Conservation (phyloP, 1,140 invertebrate genomes). For the Oreohelix idahoensis region DNA sequence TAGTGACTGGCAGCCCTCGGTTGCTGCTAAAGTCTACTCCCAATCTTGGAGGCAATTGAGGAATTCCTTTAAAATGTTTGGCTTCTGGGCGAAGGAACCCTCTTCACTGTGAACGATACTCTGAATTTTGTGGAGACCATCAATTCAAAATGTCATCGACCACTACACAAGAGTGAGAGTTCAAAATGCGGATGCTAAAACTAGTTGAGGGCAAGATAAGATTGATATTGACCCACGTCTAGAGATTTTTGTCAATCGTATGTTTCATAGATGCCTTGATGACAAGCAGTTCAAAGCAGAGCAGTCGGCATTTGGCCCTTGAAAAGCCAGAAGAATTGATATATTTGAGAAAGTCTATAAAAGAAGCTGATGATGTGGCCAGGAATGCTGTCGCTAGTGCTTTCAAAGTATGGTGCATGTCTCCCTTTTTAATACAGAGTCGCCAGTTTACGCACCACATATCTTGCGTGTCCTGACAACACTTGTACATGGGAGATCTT, state of each 20-base stretch:
- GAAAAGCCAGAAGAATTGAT: slow-evolving; percentile 97
- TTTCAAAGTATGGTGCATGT: slow-evolving; percentile 96
- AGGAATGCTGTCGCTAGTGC: slow-evolving; percentile 94
- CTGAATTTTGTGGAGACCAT: slow-evolving; percentile 98
- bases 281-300: slow-evolving; percentile 95
- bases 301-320: slow-evolving; percentile 87
- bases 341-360: slow-evolving; percentile 91
- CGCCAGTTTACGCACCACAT: slow-evolving; percentile 90
- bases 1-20: slow-evolving; percentile 93
- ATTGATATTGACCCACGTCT: slow-evolving; percentile 86
- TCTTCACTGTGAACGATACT: slow-evolving; percentile 94
- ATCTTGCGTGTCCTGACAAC: slow-evolving; percentile 91
- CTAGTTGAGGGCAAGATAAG: slow-evolving; percentile 77
- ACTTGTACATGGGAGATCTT: slow-evolving; percentile 88
- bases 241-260: slow-evolving; percentile 94
- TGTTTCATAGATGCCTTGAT: slow-evolving; percentile 96
- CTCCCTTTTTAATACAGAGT: slow-evolving; percentile 93
- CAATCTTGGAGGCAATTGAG: slow-evolving; percentile 96
- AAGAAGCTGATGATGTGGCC: slow-evolving; percentile 91
- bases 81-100: slow-evolving; percentile 90
- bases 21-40: slow-evolving; percentile 99
- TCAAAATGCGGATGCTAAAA: slow-evolving; percentile 74
- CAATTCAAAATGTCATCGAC: slow-evolving; percentile 95
- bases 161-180: slow-evolving; percentile 92
- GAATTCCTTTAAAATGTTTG: slow-evolving; percentile 95